Base-by-base conservation (phyloP, 2,888 invertebrate species). In the Epirrhoe alternata region DNA sequence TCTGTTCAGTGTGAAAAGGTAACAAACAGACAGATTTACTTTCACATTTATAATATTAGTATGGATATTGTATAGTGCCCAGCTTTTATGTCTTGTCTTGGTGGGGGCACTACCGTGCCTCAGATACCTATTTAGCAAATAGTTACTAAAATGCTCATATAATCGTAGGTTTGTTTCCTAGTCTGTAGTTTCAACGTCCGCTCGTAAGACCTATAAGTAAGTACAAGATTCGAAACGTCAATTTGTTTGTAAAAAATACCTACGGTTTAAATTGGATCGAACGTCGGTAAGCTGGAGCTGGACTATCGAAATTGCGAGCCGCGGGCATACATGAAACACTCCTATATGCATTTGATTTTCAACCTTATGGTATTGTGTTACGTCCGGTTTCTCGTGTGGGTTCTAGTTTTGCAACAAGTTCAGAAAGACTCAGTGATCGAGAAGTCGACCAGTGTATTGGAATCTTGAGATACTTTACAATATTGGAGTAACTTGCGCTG, bases 201-300 rank as follows among this genome's bases (percentile, higher is more conserved):
- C 47, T 55, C 59, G 45, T 55, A 61, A 60, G 67, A 67, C 33
- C 61, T 35, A 49, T 51, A 35, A 56, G 5, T 33, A 63, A 45
- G 16, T 16, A 17, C 51, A 52, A 51, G 55, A 56, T 55, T 45
- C 45, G 14, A 64, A 66, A 69, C 42, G 59, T 65, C 72, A 74
- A 71, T 74, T 65, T 71, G 66, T 54, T 62, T 70, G 68, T 66
- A 66, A 69, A 70, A 69, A 65, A 68, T 64, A 58, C n/a, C n/a
- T n/a, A n/a, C 53, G 62, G 61, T 66, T 69, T 72, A 68, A 72
- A 76, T 76, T 72, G 73, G 70, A 73, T 72, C 71, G 68, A 68
- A 74, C 65, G 69, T 66, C 69, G 50, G 70, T 69, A 66, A 70
- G 69, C 66, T 17, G 52, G 61, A 70, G 61, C 66, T 12, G 71